Evolutionary conservation across 2,113 vertebrate species (phyloP).

Genomic region (Mixornis gularis): DNA sequence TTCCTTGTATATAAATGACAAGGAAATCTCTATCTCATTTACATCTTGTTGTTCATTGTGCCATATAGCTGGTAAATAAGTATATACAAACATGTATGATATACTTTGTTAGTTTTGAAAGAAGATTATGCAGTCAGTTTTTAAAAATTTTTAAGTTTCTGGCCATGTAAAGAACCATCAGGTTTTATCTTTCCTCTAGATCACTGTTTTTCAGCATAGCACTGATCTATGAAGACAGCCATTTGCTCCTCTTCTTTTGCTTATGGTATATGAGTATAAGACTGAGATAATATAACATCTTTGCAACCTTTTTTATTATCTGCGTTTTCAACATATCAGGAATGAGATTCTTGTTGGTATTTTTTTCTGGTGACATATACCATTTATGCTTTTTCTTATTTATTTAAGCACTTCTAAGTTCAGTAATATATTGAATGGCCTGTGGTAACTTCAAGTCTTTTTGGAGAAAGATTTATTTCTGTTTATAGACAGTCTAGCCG

Average conservation of each 20-base stretch:
- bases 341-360: accelerated
- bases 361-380: not conserved
- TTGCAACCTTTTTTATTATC: not conserved
- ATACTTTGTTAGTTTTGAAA: not conserved
- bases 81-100: not conserved
- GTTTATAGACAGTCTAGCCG: not conserved
- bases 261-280: not conserved
- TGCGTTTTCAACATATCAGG: not conserved
- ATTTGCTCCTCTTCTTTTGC: not conserved
- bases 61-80: not conserved
- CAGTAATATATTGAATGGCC: not conserved
- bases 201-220: not conserved
- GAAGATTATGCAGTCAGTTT: not conserved
- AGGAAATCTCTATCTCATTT: not conserved
- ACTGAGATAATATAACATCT: not conserved
- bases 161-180: not conserved
- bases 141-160: not conserved
- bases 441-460: not conserved
- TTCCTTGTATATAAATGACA: not conserved
- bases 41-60: not conserved
- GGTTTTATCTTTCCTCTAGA: not conserved
- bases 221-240: not conserved
- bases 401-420: not conserved
- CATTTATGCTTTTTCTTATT: not conserved
- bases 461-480: not conserved